Evolutionary conservation across 2,888 invertebrate genomes (phyloP), one percentile per base, ranked within the genome.

Genomic region (Lasioglossum figueresi): DNA sequence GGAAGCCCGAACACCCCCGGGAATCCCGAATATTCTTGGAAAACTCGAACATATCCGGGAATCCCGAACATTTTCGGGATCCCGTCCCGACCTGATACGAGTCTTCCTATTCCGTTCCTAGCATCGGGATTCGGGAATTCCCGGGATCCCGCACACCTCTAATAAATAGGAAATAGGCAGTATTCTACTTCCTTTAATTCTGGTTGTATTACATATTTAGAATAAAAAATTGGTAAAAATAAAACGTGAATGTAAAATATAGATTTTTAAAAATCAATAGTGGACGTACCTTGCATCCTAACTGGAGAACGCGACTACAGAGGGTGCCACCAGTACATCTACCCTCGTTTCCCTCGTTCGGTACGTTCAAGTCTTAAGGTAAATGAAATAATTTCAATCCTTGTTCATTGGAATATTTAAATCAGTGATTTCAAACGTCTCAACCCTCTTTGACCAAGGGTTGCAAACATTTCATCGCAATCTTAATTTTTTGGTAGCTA

Each of bases 211-310:
- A n/a, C 14, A 45, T 34, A 37, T 31, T 1, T 63, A 6, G 23
- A n/a, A 63, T 23, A n/a, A 56, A 12, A n/a, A 56, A 56, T 23
- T 10, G 12, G 12, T 56, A n/a, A 56, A 56, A 56, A 56, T 56
- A 3, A 52, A 52, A 48, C 19, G 59, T 19, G 14, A n/a, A 16
- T 40, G 40, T 48, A 66, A 70, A 66, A 40, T 23, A 77, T 76
- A 78, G 37, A 75, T 43, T 83, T 83, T 66, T 12, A 45, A 76
- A 84, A 79, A 90, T 90, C 88, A 88, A 87, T 90, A 86, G 56
- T 48, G 59, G 43, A 10, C n/a, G 6, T 23, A 48, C 31, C 34
- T 40, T 52, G 16, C 37, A 43, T 75, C 14, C 79, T 76, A 82
- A 77, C 66, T 90, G 14, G 31, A 31, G 40, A 31, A 14, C 45